A percentile compares a stretch with the other conserved stretches of the same genome.
Conservation (phyloP, 1,140 invertebrate genomes). For the Eupeodes corollae region DNA sequence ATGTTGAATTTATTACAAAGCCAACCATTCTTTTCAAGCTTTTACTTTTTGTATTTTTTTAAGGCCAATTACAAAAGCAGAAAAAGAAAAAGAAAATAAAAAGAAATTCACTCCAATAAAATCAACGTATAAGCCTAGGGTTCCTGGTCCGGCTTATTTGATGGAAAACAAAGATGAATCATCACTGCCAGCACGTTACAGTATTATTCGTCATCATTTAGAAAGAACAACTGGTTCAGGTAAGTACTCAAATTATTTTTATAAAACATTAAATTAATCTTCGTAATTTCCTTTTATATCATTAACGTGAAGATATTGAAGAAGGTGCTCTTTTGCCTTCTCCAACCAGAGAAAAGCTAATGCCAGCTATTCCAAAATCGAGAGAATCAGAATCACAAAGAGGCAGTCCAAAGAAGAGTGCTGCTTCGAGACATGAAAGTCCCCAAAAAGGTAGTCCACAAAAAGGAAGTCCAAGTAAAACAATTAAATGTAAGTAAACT, state of each 20-base stretch:
- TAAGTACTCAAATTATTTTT: conserved; percentile 22
- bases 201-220: conserved; percentile 55
- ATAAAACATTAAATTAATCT: background rate
- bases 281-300: background rate
- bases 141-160: conserved; percentile 33
- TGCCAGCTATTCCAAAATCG: conserved; percentile 49
- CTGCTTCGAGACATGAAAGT: conserved; percentile 32
- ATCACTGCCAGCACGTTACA: conserved; percentile 41
- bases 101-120: conserved; percentile 62
- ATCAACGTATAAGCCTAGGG: conserved; percentile 20
- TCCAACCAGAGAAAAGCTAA: conserved; percentile 57
- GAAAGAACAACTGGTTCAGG: conserved; percentile 56
- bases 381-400: conserved; percentile 48
- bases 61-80: conserved; percentile 72
- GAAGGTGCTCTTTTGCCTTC: conserved; percentile 51
- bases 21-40: too few relatives aligned
- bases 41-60: too few relatives aligned
- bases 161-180: conserved; percentile 38
- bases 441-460: conserved; percentile 41
- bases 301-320: conserved; percentile 29
- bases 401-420: conserved; percentile 35
- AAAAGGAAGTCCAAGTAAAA: conserved; percentile 55
- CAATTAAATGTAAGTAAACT: conserved; percentile 35
- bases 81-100: conserved; percentile 76
- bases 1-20: too few relatives aligned